Evolutionary conservation across 2,113 vertebrate genomes (phyloP).

Genomic region (Chrysochloris asiatica): DNA sequence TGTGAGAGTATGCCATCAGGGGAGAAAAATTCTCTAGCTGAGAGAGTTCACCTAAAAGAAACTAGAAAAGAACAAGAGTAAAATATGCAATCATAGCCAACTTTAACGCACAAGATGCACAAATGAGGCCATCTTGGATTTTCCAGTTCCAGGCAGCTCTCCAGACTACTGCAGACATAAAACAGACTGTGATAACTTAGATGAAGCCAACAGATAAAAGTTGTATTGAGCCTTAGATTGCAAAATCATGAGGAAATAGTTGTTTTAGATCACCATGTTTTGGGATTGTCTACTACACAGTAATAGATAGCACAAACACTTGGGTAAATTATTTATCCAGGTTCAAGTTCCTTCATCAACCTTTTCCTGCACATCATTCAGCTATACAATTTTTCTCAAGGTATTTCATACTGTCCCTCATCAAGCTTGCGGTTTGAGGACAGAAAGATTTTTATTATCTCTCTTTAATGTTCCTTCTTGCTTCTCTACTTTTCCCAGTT

Average conservation of each 20-base stretch:
- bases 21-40: background rate
- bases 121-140: background rate
- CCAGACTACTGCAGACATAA: background rate
- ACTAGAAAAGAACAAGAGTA: background rate
- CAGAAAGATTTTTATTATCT: background rate
- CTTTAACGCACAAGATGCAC: background rate
- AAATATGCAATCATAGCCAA: background rate
- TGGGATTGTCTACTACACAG: background rate
- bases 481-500: background rate
- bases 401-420: background rate
- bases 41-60: background rate
- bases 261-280: background rate
- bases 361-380: background rate
- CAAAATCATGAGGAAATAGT: background rate
- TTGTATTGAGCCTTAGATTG: background rate
- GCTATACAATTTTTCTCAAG: conserved; percentile 3
- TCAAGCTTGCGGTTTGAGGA: background rate
- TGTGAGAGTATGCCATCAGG: background rate
- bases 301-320: background rate
- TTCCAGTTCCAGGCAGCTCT: background rate
- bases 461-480: background rate
- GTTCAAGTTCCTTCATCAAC: background rate
- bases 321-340: background rate
- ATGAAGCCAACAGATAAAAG: background rate
- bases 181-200: background rate